Conservation (phyloP, 2,113 vertebrate genomes). For the Aptenodytes patagonicus region DNA sequence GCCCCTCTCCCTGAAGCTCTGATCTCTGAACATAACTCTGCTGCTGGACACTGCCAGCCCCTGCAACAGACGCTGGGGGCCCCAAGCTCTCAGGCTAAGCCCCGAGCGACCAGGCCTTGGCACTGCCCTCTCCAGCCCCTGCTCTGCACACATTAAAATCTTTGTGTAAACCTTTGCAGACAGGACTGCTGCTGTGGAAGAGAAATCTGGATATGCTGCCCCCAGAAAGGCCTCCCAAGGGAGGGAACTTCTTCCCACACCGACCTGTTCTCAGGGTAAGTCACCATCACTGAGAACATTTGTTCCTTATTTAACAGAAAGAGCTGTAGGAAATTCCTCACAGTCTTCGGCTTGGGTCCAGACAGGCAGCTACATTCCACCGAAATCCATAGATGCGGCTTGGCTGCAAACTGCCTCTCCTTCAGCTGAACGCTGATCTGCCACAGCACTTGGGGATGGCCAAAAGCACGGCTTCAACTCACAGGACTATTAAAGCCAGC, state of each 20-base stretch:
- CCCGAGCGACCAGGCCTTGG: neutral
- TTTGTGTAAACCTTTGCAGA: neutral
- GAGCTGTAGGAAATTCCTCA: constrained; percentile 21
- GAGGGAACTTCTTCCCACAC: neutral
- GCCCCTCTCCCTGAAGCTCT: neutral
- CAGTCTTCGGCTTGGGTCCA: neutral
- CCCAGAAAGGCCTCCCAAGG: neutral
- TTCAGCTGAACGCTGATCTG: neutral
- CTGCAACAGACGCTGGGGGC: fast-evolving
- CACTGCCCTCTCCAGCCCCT: neutral
- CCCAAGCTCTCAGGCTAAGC: neutral
- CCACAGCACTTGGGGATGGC: neutral
- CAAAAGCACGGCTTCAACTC: fast-evolving
- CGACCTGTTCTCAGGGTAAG: neutral
- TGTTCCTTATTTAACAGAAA: constrained; percentile 13
- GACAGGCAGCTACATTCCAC: neutral
- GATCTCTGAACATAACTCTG: neutral
- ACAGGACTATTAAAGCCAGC: neutral
- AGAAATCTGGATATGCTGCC: neutral
- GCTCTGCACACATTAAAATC: neutral
- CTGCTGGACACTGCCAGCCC: neutral
- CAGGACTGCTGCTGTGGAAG: neutral
- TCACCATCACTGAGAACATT: neutral
- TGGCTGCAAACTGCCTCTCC: neutral
- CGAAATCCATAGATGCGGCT: neutral